A percentile compares a stretch with the other conserved stretches of the same genome.
Evolutionary conservation across 2,888 invertebrate species (phyloP).

Genomic region (Boloria selene): DNA sequence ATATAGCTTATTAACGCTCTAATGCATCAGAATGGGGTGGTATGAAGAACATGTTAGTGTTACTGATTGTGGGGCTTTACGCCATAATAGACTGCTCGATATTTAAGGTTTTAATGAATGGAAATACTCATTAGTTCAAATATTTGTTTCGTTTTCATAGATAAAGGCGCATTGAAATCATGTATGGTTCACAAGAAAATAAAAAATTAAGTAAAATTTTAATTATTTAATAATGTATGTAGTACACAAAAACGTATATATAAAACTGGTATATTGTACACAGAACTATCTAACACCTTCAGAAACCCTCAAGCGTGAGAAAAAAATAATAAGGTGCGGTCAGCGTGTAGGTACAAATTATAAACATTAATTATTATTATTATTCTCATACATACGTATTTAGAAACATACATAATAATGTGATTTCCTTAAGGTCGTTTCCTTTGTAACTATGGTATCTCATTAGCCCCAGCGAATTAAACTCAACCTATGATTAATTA

Average conservation of each 20-base stretch:
- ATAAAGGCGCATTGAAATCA: no score
- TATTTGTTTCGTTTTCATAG: background rate
- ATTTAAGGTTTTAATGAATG: background rate
- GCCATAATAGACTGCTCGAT: constrained; percentile 7
- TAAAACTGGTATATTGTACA: no score
- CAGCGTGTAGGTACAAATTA: no score
- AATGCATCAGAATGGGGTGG: constrained; percentile 44
- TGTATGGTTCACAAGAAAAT: no score
- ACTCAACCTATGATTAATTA: constrained; percentile 19
- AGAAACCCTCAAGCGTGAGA: no score
- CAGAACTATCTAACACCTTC: no score
- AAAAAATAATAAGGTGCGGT: no score
- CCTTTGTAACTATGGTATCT: constrained; percentile 10
- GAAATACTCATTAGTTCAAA: background rate
- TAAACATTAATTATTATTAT: no score
- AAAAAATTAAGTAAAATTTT: no score
- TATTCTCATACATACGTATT: no score
- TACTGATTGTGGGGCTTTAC: constrained; percentile 17
- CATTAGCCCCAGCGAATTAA: constrained; percentile 14
- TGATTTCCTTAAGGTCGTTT: constrained; percentile 3
- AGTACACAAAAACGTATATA: no score
- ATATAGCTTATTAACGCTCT: constrained; percentile 54
- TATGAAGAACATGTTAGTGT: constrained; percentile 26
- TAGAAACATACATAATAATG: background rate
- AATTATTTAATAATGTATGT: no score